Evolutionary conservation across 1,140 invertebrate genomes (phyloP), one percentile per base, ranked within the genome.

Genomic region (Periplaneta americana): DNA sequence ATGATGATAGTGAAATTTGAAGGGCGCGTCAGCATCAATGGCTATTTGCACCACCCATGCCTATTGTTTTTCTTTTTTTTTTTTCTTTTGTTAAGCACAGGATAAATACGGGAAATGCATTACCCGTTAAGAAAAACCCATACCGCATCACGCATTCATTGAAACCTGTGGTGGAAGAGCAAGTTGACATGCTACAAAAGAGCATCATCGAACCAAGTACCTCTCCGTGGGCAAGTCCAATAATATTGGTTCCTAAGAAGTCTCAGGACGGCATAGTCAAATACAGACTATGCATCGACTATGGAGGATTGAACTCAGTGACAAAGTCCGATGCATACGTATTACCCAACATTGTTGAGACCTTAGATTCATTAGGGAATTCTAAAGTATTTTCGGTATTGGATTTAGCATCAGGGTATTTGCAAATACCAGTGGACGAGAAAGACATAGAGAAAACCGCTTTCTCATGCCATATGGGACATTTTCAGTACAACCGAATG

Each of bases 371-470:
- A 3, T 57, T 80, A 13, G 39, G 39, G 1, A 0, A n/a, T 1
- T 36, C 79, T 6, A 36, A 32, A n/a, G 48, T 35, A 1, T 48
- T 80, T 13, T 48, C 79, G 5, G 57, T 37, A 4, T 78, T 91
- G 17, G 88, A 91, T 86, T 79, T 90, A 5, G 85, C 85, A 2
- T 85, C 83, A 39, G 90, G 90, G 1, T 80, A 80, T 31, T 57
- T 17, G 1, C 79, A 80, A 32, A 85, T 88, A 1, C 81, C 78
- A 28, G 76, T 84, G 8, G 76, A 78, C 28, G 37, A 80, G 35
- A 76, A 83, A 31, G 80, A 82, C 80, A 36, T 32, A 22, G 31
- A 18, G 8, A 85, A 84, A 77, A 87, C 86, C 0, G 85, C 86
- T 0, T 87, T 87, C 79, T 83, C 86, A 0, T 86, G 84, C 2